Evolutionary conservation across 2,888 invertebrate species (phyloP), one percentile per base, ranked within the genome.

Genomic region (Hirudinaria manillensis): DNA sequence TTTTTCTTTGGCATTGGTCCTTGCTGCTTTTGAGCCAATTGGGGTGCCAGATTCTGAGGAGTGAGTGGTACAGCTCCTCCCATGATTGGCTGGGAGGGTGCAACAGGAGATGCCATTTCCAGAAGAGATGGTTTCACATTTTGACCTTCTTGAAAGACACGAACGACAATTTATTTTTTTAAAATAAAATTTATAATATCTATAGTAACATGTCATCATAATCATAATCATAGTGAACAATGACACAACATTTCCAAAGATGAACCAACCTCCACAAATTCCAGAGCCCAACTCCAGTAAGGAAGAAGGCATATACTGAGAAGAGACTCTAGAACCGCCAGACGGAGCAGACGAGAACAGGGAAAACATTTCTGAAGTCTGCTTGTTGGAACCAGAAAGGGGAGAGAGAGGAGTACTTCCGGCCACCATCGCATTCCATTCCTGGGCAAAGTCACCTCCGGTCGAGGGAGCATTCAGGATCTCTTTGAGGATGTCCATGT

Each of bases 401-500:
- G 72, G 38, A 16, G 77, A 75, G 27, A 75, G 72, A 3, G 76
- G 67, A 21, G 75, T 75, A n/a, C 32, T 61, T 32, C 71, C 56
- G 7, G 70, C 77, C 76, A 85, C 85, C 74, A 85, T 83, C 3
- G 83, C 83, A 77, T 83, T 82, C 84, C 84, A 85, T 77, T 84
- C 83, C 53, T 80, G 79, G 10, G 82, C 80, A 75, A 84, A 84
- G 77, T 84, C 84, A 13, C 82, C 82, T n/a, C 66, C 53, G n/a
- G 72, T 16, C 3, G 77, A 29, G 0, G 85, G 83, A 2, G 83
- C 82, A 71, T 84, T 84, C 53, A 87, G 81, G 74, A 87, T 86
- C 79, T 87, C 86, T 77, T 85, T 85, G 74, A 87, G 81, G 72
- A 87, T 80, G 4, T 83, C 81, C 81, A 86, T 82, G 78, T 86